Base-by-base conservation (phyloP, 2,888 invertebrate genomes). In the Cheilosia vulpina region DNA sequence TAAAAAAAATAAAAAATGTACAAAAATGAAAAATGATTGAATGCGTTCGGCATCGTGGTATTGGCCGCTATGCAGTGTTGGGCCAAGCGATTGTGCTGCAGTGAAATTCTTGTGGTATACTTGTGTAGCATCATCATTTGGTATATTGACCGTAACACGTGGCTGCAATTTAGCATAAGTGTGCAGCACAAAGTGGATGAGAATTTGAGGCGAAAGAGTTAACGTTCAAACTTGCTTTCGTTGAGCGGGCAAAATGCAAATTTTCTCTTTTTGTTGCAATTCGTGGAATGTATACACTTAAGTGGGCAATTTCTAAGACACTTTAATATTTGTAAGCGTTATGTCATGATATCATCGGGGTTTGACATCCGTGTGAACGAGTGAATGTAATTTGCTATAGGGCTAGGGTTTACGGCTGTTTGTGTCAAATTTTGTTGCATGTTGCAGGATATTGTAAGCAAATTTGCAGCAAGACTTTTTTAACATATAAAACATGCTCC, bases 111-210 rank as follows among this genome's bases (percentile, higher is more conserved):
- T 72, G 57, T 57, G 68, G 68, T 50, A 79, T 72, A 76, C 69
- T 58, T 69, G 75, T 43, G 24, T 24, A 45, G 76, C 69, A 81
- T 55, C 41, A 38, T 38, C 83, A 69, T 79, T 62, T 53, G 66
- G 31, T 65, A 60, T 62, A 62, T 60, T 73, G 78, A 50, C 62
- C 66, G 73, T 72, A 78, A 50, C 79, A 83, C 79, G 83, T 83
- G 79, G 73, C 68, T 63, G 68, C 58, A 78, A 83, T 83, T 79
- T 83, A 24, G 50, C 63, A 73, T 79, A 83, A 83, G 63, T 79
- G 72, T 68, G 62, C 24, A 41, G 15, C 31, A 31, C 31, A 47
- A 38, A 63, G 15, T 41, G 31, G 57, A 60, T 43, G 43, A 9
- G 52, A 43, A 65, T 52, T 3, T 2, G 47, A 50, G n/a, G 79